Percentiles rank a stretch among this genome's conserved stretches.
phyloP scores from a whole-genome alignment of 2,888 invertebrate genomes.

The Chloromyia formosa region DNA sequence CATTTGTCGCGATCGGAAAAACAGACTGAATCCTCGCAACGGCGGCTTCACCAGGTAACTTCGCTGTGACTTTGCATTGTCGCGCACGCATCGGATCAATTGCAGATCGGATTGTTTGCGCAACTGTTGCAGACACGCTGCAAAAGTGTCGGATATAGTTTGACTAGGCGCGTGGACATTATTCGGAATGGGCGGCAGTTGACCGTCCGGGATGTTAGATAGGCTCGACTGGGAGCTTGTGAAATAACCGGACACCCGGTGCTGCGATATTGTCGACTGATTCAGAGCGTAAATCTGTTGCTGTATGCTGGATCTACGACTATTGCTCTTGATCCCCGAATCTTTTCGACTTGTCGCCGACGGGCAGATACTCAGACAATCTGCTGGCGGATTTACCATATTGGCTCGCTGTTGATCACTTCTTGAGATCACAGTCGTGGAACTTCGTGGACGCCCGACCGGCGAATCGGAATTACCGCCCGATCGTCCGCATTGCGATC shows the following conservation, averaged over 20 bases:
- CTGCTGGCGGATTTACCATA: slow-evolving; percentile 67
- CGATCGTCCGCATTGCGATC: slow-evolving; percentile 73
- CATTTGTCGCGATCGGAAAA: slow-evolving; percentile 82
- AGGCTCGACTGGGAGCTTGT: slow-evolving; percentile 83
- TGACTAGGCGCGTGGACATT: slow-evolving; percentile 53
- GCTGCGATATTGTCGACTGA: slow-evolving; percentile 78
- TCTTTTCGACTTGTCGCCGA: slow-evolving; percentile 87
- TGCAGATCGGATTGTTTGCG: slow-evolving; percentile 90
- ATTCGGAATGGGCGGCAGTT: slow-evolving; percentile 63
- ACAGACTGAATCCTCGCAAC: slow-evolving; percentile 80
- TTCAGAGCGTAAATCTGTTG: slow-evolving; percentile 77
- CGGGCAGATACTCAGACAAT: slow-evolving; percentile 76
- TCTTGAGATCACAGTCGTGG: slow-evolving; percentile 61
- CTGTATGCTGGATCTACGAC: slow-evolving; percentile 84
- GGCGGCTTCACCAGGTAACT: slow-evolving; percentile 89
- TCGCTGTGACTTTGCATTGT: slow-evolving; percentile 83
- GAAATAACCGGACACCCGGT: slow-evolving; percentile 88
- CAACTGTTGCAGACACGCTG: slow-evolving; percentile 79
- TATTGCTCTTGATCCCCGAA: slow-evolving; percentile 86
- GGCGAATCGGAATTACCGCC: slow-evolving; percentile 67
- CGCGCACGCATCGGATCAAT: slow-evolving; percentile 85
- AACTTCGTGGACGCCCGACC: slow-evolving; percentile 62
- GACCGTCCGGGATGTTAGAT: slow-evolving; percentile 59
- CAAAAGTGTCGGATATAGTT: slow-evolving; percentile 71
- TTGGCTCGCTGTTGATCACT: slow-evolving; percentile 41